A percentile compares a stretch with the other conserved stretches of the same genome.
Evolutionary conservation across 2,113 vertebrate genomes (phyloP).

Genomic region (Pungitius pungitius): DNA sequence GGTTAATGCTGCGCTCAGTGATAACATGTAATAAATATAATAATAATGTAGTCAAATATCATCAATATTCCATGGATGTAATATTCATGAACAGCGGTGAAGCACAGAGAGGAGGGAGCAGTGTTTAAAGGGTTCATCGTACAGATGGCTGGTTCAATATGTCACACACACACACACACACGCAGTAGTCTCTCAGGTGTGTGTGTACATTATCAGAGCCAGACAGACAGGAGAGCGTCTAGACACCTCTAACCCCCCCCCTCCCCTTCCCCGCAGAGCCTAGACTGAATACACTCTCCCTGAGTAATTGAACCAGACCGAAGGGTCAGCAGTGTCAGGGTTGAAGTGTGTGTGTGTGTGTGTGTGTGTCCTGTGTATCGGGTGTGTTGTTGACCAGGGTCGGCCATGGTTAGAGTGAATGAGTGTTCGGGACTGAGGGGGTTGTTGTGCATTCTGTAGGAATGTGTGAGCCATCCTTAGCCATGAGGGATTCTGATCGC

Average conservation of each 20-base stretch:
- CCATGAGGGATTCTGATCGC: background rate
- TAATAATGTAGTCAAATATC: slow-evolving; percentile 53
- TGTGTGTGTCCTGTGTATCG: slow-evolving; percentile 14
- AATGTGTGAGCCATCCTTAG: background rate
- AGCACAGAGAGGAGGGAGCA: slow-evolving; percentile 17
- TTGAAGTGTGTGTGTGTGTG: slow-evolving; percentile 36
- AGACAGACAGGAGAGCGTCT: slow-evolving; percentile 74
- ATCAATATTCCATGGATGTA: slow-evolving; percentile 61
- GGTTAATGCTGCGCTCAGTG: slow-evolving; percentile 25
- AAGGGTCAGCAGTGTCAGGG: slow-evolving; percentile 64
- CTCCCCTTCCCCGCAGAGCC: slow-evolving; percentile 46
- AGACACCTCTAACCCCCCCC: slow-evolving; percentile 43
- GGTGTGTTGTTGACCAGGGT: slow-evolving; percentile 29
- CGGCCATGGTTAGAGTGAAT: slow-evolving; percentile 26
- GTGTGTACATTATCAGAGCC: slow-evolving; percentile 68
- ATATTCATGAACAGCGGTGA: slow-evolving; percentile 59
- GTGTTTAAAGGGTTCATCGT: slow-evolving; percentile 45
- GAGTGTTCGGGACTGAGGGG: background rate
- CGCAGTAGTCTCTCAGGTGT: slow-evolving; percentile 60
- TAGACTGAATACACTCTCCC: slow-evolving; percentile 56
- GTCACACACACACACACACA: slow-evolving; percentile 39
- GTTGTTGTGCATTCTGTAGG: slow-evolving; percentile 18
- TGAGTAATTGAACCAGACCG: slow-evolving; percentile 65
- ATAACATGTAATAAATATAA: slow-evolving; percentile 66
- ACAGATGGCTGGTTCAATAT: slow-evolving; percentile 24